Conservation (phyloP, 2,888 invertebrate genomes). For the Hemithea aestivaria region DNA sequence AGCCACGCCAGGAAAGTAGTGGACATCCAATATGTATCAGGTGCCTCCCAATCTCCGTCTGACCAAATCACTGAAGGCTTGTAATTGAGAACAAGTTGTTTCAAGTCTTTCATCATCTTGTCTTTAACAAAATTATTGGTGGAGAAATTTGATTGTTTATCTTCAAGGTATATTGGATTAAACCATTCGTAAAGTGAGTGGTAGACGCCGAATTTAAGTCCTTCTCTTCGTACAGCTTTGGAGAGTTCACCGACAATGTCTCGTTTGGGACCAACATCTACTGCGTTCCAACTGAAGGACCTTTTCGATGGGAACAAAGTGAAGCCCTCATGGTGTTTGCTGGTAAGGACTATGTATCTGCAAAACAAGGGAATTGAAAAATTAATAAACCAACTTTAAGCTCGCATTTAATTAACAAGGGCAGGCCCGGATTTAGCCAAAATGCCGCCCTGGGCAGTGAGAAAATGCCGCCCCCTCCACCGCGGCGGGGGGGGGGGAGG, state of each 20-base stretch:
- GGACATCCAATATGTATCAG: conserved; percentile 90
- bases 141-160: conserved; percentile 81
- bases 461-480: too few species aligned
- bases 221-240: conserved; percentile 80
- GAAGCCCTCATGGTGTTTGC: conserved; percentile 94
- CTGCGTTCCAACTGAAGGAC: conserved; percentile 91
- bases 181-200: conserved; percentile 94
- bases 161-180: conserved; percentile 87
- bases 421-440: too few species aligned
- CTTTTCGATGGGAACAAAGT: conserved; percentile 90
- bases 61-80: conserved; percentile 92
- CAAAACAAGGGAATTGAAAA: too few species aligned
- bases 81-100: conserved; percentile 85
- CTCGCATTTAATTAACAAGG: too few species aligned
- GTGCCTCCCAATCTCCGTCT: conserved; percentile 96
- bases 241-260: conserved; percentile 90
- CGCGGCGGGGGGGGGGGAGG: too few species aligned
- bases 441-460: too few species aligned
- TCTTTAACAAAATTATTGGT: conserved; percentile 82
- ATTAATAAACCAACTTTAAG: too few species aligned
- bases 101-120: conserved; percentile 90
- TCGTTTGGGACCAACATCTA: conserved; percentile 86
- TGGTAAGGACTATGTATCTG: conserved; percentile 84
- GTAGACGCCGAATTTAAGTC: conserved; percentile 89
- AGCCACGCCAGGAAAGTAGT: conserved; percentile 93